These are phyloP conservation scores for Lathronympha strigana DNA, from an alignment of 2,888 invertebrate genomes.

Conservation along the genomic window DNA sequence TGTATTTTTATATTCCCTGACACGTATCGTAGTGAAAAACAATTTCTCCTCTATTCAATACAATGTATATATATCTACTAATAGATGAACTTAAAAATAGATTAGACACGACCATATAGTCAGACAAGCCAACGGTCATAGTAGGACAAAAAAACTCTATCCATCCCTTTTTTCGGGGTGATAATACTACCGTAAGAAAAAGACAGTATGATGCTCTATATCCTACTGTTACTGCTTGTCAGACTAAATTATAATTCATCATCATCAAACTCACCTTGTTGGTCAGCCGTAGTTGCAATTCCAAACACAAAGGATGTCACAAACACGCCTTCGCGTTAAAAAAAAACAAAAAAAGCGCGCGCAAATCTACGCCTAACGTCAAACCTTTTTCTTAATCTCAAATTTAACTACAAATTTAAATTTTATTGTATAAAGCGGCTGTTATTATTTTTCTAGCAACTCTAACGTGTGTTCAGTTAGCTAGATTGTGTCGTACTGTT, in stretches of 20 bases:
- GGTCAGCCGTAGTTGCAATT: slow-evolving; percentile 37
- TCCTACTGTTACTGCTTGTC: no score
- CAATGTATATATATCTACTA: no score
- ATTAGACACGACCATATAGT: no score
- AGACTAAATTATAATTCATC: not conserved
- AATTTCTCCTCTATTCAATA: no score
- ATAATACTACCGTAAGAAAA: no score
- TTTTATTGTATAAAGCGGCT: slow-evolving; percentile 25
- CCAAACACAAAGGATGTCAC: slow-evolving; percentile 38
- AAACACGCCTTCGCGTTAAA: slow-evolving; percentile 52
- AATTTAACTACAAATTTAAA: slow-evolving; percentile 25
- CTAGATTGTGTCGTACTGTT: slow-evolving; percentile 66
- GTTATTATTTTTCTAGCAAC: slow-evolving; percentile 46
- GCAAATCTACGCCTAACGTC: slow-evolving; percentile 43
- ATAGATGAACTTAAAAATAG: no score
- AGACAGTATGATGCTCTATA: no score
- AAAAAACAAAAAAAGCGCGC: slow-evolving; percentile 43
- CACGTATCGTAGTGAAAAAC: no score
- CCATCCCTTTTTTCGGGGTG: no score
- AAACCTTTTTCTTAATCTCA: slow-evolving; percentile 48
- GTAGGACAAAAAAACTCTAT: no score
- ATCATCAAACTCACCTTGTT: slow-evolving; percentile 25
- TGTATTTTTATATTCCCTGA: no score
- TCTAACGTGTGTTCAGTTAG: slow-evolving; percentile 61
- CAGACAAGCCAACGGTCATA: no score